Evolutionary conservation across 2,797 vertebrate species (phyloP).

Genomic region (Microctenopoma stevenorrisi): DNA sequence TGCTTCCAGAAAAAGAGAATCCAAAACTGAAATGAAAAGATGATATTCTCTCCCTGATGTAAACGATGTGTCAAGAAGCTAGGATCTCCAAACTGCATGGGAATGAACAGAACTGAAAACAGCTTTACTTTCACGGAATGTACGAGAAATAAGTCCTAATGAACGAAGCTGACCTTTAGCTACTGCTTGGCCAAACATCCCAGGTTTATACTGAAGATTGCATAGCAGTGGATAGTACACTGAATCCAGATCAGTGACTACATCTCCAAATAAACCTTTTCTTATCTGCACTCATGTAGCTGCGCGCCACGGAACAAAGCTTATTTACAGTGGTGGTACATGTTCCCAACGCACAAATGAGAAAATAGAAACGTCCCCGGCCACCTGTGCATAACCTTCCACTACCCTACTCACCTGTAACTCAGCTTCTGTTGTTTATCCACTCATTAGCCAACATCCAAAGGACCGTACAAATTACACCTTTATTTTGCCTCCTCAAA

Average conservation of each 20-base stretch:
- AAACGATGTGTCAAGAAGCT: conserved; percentile 14
- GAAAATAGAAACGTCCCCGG: conserved; percentile 38
- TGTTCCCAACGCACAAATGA: conserved; percentile 15
- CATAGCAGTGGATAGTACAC: conserved; percentile 40
- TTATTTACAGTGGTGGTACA: conserved; percentile 39
- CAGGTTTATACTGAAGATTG: conserved; percentile 30
- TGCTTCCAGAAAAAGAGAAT: conserved; percentile 16
- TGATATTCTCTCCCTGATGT: conserved; percentile 15
- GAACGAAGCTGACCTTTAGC: conserved; percentile 1
- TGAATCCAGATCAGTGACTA: conserved; percentile 19
- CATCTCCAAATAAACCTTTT: conserved; percentile 20
- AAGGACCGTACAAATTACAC: conserved; percentile 42
- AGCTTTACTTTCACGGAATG: neutral
- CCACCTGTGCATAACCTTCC: neutral
- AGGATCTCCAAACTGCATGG: conserved; percentile 6
- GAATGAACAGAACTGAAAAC: neutral
- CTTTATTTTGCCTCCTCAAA: conserved; percentile 13
- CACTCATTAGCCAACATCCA: conserved; percentile 10
- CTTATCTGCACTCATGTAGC: conserved; percentile 30
- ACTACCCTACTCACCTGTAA: conserved; percentile 1
- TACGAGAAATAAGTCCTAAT: conserved; percentile 1
- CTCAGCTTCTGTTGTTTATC: neutral
- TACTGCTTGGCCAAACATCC: conserved; percentile 9
- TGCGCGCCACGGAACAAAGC: conserved; percentile 28
- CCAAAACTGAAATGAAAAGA: conserved; percentile 9